Evolutionary conservation across 2,113 vertebrate genomes (phyloP).

Genomic region (Callionymus lyra): DNA sequence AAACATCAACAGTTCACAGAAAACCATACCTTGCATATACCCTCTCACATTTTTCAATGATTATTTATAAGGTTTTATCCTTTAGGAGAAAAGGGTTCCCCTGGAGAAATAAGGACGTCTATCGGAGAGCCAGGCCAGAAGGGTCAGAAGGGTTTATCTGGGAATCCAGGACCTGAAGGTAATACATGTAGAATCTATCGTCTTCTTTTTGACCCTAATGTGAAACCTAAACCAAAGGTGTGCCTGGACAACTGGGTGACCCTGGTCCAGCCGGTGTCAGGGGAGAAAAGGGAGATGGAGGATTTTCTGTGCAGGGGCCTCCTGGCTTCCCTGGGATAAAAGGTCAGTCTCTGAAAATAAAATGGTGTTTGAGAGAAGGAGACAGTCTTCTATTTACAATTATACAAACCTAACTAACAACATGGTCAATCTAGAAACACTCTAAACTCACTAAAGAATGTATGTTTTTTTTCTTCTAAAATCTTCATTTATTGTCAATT

Average conservation of each 20-base stretch:
- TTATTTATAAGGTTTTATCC: no score
- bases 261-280: slow-evolving; percentile 39
- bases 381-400: background rate
- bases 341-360: slow-evolving; percentile 37
- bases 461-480: no score
- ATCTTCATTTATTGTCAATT: no score
- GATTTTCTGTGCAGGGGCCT: slow-evolving; percentile 42
- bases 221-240: slow-evolving; percentile 24
- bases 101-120: slow-evolving; percentile 10
- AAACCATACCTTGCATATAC: no score
- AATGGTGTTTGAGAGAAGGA: background rate
- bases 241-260: slow-evolving; percentile 29
- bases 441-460: no score
- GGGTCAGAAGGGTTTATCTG: slow-evolving; percentile 48
- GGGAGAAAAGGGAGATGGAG: slow-evolving; percentile 49
- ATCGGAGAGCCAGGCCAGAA: slow-evolving; percentile 53
- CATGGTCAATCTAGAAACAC: no score
- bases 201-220: no score
- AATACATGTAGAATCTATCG: background rate
- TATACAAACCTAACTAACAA: no score
- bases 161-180: slow-evolving; percentile 51
- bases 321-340: slow-evolving; percentile 52
- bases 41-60: no score
- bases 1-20: no score
- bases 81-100: slow-evolving; percentile 60